phyloP scores from a whole-genome alignment of 2,113 vertebrate species.

The Pogona vitticeps region DNA sequence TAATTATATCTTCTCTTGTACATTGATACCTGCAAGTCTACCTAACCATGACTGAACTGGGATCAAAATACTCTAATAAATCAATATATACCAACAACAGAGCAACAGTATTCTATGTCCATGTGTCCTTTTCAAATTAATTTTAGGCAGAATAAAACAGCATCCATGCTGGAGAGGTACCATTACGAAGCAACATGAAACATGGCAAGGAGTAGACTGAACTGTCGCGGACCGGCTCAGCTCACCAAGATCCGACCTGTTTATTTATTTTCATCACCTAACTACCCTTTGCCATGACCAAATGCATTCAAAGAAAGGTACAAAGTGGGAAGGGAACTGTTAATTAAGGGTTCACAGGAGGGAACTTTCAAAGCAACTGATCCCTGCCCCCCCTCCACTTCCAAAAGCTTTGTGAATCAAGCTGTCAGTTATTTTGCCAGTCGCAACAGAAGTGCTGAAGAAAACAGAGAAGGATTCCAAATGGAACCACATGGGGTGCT shows the following conservation, averaged over 20 bases:
- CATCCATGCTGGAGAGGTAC: neutral
- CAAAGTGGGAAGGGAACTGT: neutral
- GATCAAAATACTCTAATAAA: neutral
- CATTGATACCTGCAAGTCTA: neutral
- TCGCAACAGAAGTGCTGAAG: neutral
- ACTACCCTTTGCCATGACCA: conserved; percentile 30
- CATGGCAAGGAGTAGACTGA: neutral
- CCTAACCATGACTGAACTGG: neutral
- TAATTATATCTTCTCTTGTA: too few relatives aligned
- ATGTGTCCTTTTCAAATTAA: too few relatives aligned
- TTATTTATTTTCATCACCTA: neutral
- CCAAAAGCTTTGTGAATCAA: neutral
- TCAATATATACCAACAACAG: neutral
- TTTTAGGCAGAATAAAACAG: neutral
- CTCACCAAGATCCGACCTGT: too few relatives aligned
- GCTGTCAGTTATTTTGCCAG: neutral
- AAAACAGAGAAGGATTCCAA: neutral
- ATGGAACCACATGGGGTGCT: neutral
- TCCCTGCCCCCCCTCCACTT: neutral
- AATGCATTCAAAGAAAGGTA: conserved; percentile 20
- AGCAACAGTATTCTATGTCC: too few relatives aligned
- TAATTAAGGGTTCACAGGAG: conserved; percentile 20
- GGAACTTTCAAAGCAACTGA: conserved; percentile 1
- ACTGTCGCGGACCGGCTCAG: neutral
- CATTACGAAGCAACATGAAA: neutral